Evolutionary conservation across 1,140 invertebrate genomes (phyloP), one percentile per base, ranked within the genome.

Genomic region (Saccostrea glomerata): DNA sequence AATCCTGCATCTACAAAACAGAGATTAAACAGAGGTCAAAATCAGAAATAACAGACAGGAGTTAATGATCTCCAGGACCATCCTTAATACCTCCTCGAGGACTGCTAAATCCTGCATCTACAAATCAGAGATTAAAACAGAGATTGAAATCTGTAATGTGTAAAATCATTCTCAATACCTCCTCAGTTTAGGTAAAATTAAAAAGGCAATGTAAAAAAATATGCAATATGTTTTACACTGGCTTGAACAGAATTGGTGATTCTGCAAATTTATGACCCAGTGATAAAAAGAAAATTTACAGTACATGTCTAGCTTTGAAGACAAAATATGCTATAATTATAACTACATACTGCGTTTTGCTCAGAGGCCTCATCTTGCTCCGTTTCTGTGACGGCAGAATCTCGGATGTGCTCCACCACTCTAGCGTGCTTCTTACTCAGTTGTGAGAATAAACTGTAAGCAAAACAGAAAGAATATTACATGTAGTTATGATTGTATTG

Each of bases 81-180:
- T 95, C 58, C 94, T 91, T n/a, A 99, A 96, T 3, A 99, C 98
- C 96, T 99, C 99, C 95, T 99, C 98, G 36, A 99, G 95, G n/a
- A 99, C 98, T 56, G 96, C 97, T 90, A 99, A 96, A 95, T 99
- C 98, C 93, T 94, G 93, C 66, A 94, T 88, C 94, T 94, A 89
- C 15, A 11, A 66, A 30, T 0, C 47, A 86, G 47, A 47, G 60
- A n/a, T 47, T 6, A 9, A 36, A 36, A 36, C n/a, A n/a, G n/a
- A n/a, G n/a, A n/a, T n/a, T n/a, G n/a, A n/a, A n/a, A n/a, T n/a
- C n/a, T n/a, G n/a, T n/a, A n/a, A n/a, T n/a, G n/a, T n/a, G n/a
- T n/a, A n/a, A n/a, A n/a, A n/a, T n/a, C n/a, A n/a, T n/a, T n/a
- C 30, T 36, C 30, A 36, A 36, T 36, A 36, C 2, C 30, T 36